Conservation (phyloP, 1,140 invertebrate species). For the Agrilus planipennis region DNA sequence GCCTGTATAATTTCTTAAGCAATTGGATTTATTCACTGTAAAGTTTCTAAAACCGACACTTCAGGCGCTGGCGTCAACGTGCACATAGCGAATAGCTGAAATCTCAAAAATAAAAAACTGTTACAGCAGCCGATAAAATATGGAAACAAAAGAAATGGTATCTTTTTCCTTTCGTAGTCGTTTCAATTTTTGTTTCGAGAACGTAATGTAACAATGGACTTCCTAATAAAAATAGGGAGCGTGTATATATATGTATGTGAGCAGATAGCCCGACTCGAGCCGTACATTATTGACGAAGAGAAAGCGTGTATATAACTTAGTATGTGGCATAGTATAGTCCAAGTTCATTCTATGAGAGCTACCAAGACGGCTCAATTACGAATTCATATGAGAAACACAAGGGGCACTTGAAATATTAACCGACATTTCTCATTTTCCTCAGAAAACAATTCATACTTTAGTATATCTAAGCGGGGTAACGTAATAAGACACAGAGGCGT, state of each 20-base stretch:
- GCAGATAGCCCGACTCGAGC: constrained; percentile 17
- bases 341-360: constrained; percentile 9
- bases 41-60: too few relatives aligned
- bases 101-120: too few relatives aligned
- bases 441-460: constrained; percentile 21
- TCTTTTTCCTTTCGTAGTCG: too few relatives aligned
- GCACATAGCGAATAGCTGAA: too few relatives aligned
- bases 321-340: background rate
- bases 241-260: constrained; percentile 2
- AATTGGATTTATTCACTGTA: too few relatives aligned
- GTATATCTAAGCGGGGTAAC: too few relatives aligned
- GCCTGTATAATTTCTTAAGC: too few relatives aligned
- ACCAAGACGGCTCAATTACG: constrained; percentile 20
- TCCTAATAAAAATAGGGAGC: background rate
- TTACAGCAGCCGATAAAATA: too few relatives aligned
- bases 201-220: background rate
- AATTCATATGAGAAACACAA: constrained; percentile 34
- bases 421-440: constrained; percentile 32
- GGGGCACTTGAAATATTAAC: constrained; percentile 32
- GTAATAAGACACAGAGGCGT: too few relatives aligned
- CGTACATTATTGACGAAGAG: constrained; percentile 27
- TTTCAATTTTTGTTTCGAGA: too few relatives aligned
- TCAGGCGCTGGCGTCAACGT: too few relatives aligned
- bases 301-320: constrained; percentile 11
- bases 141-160: too few relatives aligned